Evolutionary conservation across 1,140 invertebrate genomes (phyloP).

Genomic region (Limonius californicus): DNA sequence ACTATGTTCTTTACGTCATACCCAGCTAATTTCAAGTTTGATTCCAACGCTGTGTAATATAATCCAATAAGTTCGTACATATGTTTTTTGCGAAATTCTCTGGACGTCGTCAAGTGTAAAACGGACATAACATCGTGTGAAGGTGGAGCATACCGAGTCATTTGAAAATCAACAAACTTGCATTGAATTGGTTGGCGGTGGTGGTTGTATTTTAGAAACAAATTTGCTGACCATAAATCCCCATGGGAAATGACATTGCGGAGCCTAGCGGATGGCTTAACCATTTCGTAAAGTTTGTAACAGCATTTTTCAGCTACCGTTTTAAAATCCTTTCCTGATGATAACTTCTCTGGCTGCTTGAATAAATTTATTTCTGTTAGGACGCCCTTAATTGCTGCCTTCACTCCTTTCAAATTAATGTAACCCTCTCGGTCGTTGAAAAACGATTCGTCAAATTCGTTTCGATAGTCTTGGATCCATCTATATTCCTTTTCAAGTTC

Average conservation of each 20-base stretch:
- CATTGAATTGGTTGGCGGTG: slow-evolving; percentile 42
- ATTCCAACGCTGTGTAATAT: slow-evolving; percentile 32
- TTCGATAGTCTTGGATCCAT: not conserved
- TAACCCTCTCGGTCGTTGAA: not conserved
- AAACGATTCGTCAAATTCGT: not conserved
- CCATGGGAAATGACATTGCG: slow-evolving; percentile 42
- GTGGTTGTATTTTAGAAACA: slow-evolving; percentile 46
- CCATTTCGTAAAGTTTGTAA: slow-evolving; percentile 46
- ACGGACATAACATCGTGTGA: slow-evolving; percentile 48
- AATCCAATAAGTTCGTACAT: slow-evolving; percentile 29
- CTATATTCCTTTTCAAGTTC: slow-evolving; percentile 5
- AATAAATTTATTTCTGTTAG: not conserved
- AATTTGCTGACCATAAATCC: slow-evolving; percentile 53
- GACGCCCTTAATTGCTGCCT: not conserved
- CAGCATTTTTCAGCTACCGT: not conserved
- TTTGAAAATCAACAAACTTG: slow-evolving; percentile 49
- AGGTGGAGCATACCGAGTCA: slow-evolving; percentile 47
- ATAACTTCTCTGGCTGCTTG: slow-evolving; percentile 19
- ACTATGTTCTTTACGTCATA: slow-evolving; percentile 26
- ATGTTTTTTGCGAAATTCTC: slow-evolving; percentile 37
- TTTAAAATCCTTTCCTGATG: not conserved
- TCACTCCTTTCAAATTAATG: not conserved
- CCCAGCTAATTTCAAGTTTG: slow-evolving; percentile 23
- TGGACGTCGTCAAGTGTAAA: slow-evolving; percentile 46
- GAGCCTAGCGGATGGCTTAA: slow-evolving; percentile 15